Conservation (phyloP, 2,113 vertebrate genomes). For the Anseranas semipalmata region DNA sequence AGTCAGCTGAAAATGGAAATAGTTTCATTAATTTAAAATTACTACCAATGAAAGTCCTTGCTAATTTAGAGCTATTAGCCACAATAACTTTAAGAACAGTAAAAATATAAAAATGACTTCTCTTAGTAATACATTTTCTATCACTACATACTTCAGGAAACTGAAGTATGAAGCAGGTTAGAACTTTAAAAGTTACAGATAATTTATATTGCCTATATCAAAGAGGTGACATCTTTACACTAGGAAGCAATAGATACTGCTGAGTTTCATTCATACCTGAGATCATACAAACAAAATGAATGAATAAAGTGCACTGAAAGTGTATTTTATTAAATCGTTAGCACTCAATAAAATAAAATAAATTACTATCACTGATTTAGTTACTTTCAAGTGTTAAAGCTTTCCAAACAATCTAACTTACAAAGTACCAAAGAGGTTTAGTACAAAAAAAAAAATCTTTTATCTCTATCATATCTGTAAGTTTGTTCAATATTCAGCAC, state of each 20-base stretch:
- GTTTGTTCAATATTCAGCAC: neutral
- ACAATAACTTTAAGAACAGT: neutral
- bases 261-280: neutral
- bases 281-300: neutral
- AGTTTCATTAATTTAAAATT: neutral
- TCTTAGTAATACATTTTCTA: neutral
- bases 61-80: neutral
- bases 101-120: neutral
- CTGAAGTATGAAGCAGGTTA: no score
- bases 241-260: neutral
- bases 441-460: neutral
- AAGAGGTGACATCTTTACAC: neutral
- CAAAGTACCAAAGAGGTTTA: neutral
- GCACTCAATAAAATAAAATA: neutral
- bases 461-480: neutral
- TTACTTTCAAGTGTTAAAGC: neutral
- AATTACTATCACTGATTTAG: neutral
- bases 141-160: neutral
- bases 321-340: neutral
- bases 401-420: neutral
- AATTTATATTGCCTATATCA: neutral
- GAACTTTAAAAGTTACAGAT: neutral
- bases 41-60: neutral
- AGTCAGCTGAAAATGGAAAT: constrained; percentile 81
- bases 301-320: neutral